Conservation (phyloP, 2,113 vertebrate species). For the Perca flavescens region DNA sequence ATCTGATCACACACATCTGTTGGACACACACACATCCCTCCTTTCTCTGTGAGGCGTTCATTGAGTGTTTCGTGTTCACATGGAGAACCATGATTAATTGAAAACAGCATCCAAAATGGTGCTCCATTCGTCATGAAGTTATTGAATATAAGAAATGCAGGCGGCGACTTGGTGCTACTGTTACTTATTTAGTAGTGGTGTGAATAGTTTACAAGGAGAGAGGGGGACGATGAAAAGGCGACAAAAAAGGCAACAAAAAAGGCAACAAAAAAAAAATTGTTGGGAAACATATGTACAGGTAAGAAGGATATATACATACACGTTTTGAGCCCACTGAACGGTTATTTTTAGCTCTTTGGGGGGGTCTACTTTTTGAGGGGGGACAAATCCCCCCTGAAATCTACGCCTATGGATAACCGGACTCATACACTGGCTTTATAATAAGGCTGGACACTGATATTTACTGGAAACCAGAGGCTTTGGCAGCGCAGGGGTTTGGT, state of each 20-base stretch:
- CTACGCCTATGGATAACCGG: no score
- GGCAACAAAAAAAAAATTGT: no score
- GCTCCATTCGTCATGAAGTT: background rate
- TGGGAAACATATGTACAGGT: no score
- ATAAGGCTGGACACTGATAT: slow-evolving; percentile 41
- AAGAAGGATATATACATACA: no score
- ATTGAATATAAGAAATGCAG: slow-evolving; percentile 14
- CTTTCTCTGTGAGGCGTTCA: slow-evolving; percentile 3
- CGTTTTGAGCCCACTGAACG: no score
- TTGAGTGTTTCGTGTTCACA: background rate
- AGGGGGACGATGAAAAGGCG: background rate
- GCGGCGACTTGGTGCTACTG: background rate
- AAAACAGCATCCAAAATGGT: slow-evolving; percentile 3
- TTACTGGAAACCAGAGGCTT: slow-evolving; percentile 55
- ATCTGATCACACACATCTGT: slow-evolving; percentile 11
- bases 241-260: no score
- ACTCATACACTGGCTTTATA: slow-evolving; percentile 38
- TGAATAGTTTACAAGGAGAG: slow-evolving; percentile 43
- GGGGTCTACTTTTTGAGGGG: no score
- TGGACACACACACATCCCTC: background rate
- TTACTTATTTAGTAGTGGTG: slow-evolving; percentile 4
- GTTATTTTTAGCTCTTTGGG: no score
- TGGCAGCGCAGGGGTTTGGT: slow-evolving; percentile 22
- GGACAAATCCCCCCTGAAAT: no score
- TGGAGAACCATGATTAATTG: slow-evolving; percentile 8